phyloP scores from a whole-genome alignment of 1,140 invertebrate genomes.

The Leptoteleia sp. region DNA sequence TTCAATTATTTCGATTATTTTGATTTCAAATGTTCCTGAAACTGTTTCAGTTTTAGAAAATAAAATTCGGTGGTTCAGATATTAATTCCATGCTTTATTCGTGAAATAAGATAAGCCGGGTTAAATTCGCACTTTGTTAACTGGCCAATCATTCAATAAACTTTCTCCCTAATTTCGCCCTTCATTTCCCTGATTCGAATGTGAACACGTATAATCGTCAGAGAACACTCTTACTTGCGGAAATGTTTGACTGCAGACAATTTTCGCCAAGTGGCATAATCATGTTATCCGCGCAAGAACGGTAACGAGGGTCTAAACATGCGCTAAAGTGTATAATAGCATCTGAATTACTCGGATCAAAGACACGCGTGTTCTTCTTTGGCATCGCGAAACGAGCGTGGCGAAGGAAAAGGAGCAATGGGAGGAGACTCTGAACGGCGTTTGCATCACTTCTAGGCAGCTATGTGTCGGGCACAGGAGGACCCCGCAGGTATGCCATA shows the following conservation, averaged over 20 bases:
- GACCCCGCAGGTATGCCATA: conserved; percentile 71
- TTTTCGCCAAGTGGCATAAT: conserved; percentile 30
- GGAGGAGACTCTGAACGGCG: conserved; percentile 54
- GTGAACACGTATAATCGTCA: conserved; percentile 9
- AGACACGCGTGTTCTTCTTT: conserved; percentile 33
- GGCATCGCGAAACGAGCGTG: conserved; percentile 10
- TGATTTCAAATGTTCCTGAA: too few species aligned
- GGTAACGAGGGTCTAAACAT: conserved; percentile 26
- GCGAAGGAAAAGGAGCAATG: conserved; percentile 53
- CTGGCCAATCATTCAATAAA: conserved; percentile 29
- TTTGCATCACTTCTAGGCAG: conserved; percentile 72
- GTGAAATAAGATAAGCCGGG: not conserved
- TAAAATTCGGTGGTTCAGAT: not conserved
- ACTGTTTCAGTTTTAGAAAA: too few species aligned
- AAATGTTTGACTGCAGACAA: conserved; percentile 17
- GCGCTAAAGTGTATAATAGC: conserved; percentile 25
- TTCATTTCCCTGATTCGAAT: conserved; percentile 17
- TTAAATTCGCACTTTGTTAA: not conserved
- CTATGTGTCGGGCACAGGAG: conserved; percentile 65
- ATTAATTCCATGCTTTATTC: not conserved
- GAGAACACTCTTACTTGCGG: conserved; percentile 15
- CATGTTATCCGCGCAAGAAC: conserved; percentile 24
- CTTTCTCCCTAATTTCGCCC: conserved; percentile 34
- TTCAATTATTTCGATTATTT: too few species aligned
- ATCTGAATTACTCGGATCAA: conserved; percentile 28